Evolutionary conservation across 1,140 invertebrate genomes (phyloP), one percentile per base, ranked within the genome.

Genomic region (Lutraria rhynchaena): DNA sequence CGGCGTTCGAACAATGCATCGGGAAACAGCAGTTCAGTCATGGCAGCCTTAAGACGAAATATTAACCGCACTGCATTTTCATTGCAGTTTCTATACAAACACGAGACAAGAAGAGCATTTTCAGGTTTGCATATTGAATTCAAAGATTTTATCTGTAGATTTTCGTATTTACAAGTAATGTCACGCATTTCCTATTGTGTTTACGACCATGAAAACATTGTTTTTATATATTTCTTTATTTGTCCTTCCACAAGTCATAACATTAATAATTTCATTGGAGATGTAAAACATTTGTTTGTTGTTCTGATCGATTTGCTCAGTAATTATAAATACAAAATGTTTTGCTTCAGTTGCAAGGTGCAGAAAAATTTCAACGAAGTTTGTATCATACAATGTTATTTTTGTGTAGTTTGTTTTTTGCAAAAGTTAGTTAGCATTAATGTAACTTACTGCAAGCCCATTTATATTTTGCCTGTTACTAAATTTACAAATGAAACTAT

Each of bases 41-140:
- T 67, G 63, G 63, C 63, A 67, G 63, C 63, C 24, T 11, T 67
- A 17, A 41, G 22, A 67, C 22, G 44, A 67, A 67, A 49, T 1
- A 3, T 67, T 67, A 3, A 46, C 27, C 41, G 41, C 24, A 49
- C 63, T 24, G 24, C 63, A 49, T 27, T 67, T 67, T 49, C 63
- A 46, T 22, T 41, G 13, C 41, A 49, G 29, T 46, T 31, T 46
- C 27, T 41, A n/a, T 49, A 15, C 0, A 49, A 22, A 29, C 31
- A 24, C 2, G 27, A 22, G 37, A 0, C 4, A 3, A 9, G 17
- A 3, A 24, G 44, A 49, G 13, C 22, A 22, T 67, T 67, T 49
- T 67, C 63, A 46, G 44, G 63, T 67, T 46, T 49, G 63, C 41
- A 67, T 67, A 29, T 5, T 44, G 15, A 44, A 44, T 1, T 44